Evolutionary conservation across 2,113 vertebrate species (phyloP), one percentile per base, ranked within the genome.

Genomic region (Paraplagusia blochii): DNA sequence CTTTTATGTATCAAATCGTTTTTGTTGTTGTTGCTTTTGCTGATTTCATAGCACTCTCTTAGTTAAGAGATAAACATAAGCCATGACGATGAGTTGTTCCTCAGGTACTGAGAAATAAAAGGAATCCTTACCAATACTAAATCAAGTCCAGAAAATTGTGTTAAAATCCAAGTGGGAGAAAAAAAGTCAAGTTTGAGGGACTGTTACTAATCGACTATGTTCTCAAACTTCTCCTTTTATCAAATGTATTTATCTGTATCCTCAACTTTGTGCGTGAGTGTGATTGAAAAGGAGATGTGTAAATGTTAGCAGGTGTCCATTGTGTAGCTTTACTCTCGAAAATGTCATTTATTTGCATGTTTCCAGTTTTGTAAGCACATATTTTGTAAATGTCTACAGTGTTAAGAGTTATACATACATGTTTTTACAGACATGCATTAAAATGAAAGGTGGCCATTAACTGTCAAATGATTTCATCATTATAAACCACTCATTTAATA

Each of bases 361-460:
- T 54, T 77, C 62, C 13, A 17, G 50, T 78, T 78, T 78, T 71
- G 59, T 79, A 80, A 79, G 39, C 38, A 53, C 38, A 66, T 40
- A 50, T 69, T 82, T 78, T 82, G 67, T 79, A 82, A 29, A 66
- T 1, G 46, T 73, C 61, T 62, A 17, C 56, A 53, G 76, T 82
- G 72, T 74, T 82, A 29, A 69, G 46, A 66, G 17, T 58, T 75
- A 50, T 76, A 63, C 14, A 63, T 63, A 74, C 58, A 66, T 75
- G 82, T 84, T 84, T 79, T 80, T 82, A 34, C 56, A 64, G 22
- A 74, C 51, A 52, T 79, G 56, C 53, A 83, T 81, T 83, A 74
- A 84, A 82, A 66, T 34, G 9, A 70, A 59, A 11, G 59, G 59
- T 71, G 33, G 50, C 33, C 15, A 44, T 9, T 46, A 3, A 34